phyloP scores from a whole-genome alignment of 2,113 vertebrate species.

The Dermatemys mawii region DNA sequence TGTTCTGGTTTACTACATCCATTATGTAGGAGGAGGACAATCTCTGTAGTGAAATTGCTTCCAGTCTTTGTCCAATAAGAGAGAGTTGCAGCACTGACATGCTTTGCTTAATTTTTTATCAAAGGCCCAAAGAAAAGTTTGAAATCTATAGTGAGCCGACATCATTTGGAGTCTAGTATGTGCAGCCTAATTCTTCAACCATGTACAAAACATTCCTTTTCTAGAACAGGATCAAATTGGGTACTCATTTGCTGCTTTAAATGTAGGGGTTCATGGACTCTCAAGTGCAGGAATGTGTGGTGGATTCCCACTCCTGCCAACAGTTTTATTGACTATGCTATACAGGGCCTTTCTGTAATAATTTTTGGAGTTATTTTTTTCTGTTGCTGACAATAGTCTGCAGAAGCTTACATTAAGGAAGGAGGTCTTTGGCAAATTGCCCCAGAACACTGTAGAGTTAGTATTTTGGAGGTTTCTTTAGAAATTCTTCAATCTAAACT shows the following conservation, averaged over 20 bases:
- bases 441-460: not conserved
- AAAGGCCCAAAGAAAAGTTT: not conserved
- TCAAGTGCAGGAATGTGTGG: not conserved
- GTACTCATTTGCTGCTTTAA: not conserved
- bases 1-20: not conserved
- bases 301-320: constrained; percentile 10
- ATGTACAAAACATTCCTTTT: not conserved
- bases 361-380: not conserved
- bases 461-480: not conserved
- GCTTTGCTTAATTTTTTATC: not conserved
- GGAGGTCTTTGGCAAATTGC: not conserved
- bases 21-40: not conserved
- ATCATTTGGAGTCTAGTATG: not conserved
- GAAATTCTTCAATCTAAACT: not conserved
- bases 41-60: not conserved
- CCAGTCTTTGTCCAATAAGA: not conserved
- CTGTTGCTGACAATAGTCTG: not conserved
- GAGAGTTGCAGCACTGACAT: not conserved
- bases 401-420: not conserved
- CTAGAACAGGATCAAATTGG: not conserved
- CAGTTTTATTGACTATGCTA: not conserved
- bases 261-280: not conserved
- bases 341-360: not conserved
- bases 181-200: too few relatives aligned
- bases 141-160: not conserved